A percentile compares a stretch with the other conserved stretches of the same genome.
Evolutionary conservation across 1,140 invertebrate genomes (phyloP).

Genomic region (Drosophila nasuta): DNA sequence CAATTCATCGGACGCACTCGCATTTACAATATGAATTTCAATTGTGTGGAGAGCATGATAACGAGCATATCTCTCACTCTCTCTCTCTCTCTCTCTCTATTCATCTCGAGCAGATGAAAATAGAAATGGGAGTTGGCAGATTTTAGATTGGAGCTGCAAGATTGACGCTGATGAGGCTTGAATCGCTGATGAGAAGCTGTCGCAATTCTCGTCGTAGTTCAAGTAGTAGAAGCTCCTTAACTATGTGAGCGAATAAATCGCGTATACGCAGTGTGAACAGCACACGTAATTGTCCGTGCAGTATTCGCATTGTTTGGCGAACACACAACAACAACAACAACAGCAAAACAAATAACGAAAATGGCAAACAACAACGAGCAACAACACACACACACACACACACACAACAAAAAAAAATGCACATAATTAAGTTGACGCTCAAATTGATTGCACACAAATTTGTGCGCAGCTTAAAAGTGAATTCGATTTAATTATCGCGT

Average conservation of each 20-base stretch:
- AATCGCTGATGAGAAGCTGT: background rate
- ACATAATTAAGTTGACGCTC: conserved; percentile 60
- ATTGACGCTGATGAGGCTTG: background rate
- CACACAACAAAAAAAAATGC: conserved; percentile 32
- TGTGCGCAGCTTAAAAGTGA: conserved; percentile 75
- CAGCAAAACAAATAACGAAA: no score
- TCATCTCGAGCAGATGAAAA: background rate
- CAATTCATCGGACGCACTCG: conserved; percentile 55
- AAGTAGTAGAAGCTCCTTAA: no score
- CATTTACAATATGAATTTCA: conserved; percentile 74
- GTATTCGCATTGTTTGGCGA: conserved; percentile 14
- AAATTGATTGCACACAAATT: conserved; percentile 72
- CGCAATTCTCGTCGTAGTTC: no score
- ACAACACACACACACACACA: background rate
- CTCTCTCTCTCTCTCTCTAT: no score
- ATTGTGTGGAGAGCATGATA: conserved; percentile 28
- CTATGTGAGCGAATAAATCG: conserved; percentile 5
- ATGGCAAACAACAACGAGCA: conserved; percentile 8
- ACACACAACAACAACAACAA: no score
- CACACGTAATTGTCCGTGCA: background rate
- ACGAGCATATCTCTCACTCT: conserved; percentile 2
- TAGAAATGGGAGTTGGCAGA: background rate
- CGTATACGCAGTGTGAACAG: conserved; percentile 54
- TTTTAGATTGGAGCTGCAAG: background rate
- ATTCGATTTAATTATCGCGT: conserved; percentile 78